These are phyloP conservation scores for Mus spicilegus DNA, from an alignment of 2,113 vertebrate species.

Conservation along the genomic window DNA sequence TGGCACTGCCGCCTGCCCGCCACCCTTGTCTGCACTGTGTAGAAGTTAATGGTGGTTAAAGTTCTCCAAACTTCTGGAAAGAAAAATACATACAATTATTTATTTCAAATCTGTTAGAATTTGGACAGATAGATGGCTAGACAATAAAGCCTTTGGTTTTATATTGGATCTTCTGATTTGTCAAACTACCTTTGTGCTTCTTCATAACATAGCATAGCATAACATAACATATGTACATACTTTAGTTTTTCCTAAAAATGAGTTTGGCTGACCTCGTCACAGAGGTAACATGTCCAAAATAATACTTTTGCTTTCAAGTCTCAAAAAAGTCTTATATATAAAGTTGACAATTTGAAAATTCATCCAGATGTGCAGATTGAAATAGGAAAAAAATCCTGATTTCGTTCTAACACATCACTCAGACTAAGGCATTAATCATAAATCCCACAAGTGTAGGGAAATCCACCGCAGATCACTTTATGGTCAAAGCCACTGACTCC, in stretches of 20 bases:
- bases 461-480: not conserved
- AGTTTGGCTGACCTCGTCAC: not conserved
- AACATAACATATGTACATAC: not conserved
- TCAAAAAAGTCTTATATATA: not conserved
- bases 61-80: conserved; percentile 41
- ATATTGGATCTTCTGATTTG: conserved; percentile 38
- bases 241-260: not conserved
- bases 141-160: conserved; percentile 72
- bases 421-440: not conserved
- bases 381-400: not conserved
- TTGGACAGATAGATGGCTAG: not conserved
- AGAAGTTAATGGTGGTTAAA: not conserved
- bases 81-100: conserved; percentile 15
- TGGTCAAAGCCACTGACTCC: not conserved
- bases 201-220: not conserved
- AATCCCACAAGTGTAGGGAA: not conserved
- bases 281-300: conserved; percentile 24
- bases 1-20: rapidly evolving
- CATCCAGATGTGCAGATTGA: not conserved
- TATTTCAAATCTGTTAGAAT: conserved; percentile 65
- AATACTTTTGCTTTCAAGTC: conserved; percentile 9
- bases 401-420: not conserved
- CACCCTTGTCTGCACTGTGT: rapidly evolving
- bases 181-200: not conserved
- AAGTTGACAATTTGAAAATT: not conserved